These are phyloP conservation scores for Pegoplata infirma DNA, from an alignment of 2,888 invertebrate species.

Conservation along the genomic window DNA sequence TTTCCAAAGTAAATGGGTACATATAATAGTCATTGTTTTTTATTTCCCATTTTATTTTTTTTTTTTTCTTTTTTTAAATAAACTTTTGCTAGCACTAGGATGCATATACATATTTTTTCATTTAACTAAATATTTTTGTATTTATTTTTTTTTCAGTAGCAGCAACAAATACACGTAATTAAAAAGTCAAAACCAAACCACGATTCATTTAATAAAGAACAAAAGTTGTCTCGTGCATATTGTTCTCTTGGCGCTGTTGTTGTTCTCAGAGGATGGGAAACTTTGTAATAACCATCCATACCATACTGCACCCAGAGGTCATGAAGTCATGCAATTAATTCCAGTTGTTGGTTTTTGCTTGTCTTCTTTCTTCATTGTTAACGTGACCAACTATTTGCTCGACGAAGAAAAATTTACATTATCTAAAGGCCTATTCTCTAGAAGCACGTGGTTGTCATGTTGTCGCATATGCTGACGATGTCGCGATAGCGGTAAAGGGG, in stretches of 20 bases:
- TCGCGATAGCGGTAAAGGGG: too few relatives aligned
- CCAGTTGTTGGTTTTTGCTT: constrained; percentile 48
- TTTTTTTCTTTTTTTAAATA: neutral
- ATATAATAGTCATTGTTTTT: neutral
- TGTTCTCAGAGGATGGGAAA: neutral
- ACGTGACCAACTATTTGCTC: too few relatives aligned
- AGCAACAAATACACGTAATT: constrained; percentile 36
- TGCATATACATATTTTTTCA: too few relatives aligned
- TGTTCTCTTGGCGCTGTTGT: constrained; percentile 12
- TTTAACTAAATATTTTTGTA: neutral
- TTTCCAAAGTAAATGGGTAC: neutral
- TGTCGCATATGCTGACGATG: too few relatives aligned
- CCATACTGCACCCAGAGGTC: constrained; percentile 38
- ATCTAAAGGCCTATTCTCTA: too few relatives aligned
- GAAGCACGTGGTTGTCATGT: too few relatives aligned
- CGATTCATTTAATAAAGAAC: constrained; percentile 51
- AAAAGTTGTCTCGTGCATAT: constrained; percentile 45
- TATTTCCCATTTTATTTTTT: neutral
- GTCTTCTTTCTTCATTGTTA: neutral
- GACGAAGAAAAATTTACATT: too few relatives aligned
- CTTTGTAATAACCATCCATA: constrained; percentile 29
- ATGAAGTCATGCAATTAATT: constrained; percentile 51
- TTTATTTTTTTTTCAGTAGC: constrained; percentile 15
- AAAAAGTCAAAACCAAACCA: constrained; percentile 50
- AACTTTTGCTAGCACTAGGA: neutral